Base-by-base conservation (phyloP, 2,797 vertebrate genomes). In the Chelmon rostratus region DNA sequence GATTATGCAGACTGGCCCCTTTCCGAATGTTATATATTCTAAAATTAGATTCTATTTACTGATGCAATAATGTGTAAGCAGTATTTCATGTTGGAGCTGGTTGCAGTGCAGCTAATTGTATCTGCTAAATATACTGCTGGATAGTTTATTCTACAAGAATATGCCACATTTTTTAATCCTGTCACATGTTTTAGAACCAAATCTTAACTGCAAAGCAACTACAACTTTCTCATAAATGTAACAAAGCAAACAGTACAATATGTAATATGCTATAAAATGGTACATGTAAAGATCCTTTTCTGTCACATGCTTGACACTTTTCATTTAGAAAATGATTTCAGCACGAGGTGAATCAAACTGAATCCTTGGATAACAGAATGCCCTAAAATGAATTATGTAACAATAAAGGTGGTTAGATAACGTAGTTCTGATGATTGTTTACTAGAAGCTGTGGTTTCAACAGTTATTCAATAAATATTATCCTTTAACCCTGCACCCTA, bases 381-480 rank as follows among this genome's bases (percentile, higher is more conserved):
- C 9, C 9, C 4, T 42, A 13, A 42, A 42, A 13, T 42, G 13
- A 42, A 42, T 31, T 31, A 31, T 2, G 28, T 6, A 42, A 42
- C 12, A 23, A 44, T 6, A 25, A 23, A 46, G 9, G 2, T 31
- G 28, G 15, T 16, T 11, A 63, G 5, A 13, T 33, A 4, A 18
- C 38, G 62, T 8, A 25, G 16, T 49, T 77, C 61, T 63, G 23
- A 62, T 49, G 42, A 15, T 40, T 37, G 23, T 25, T 28, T 64
- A 8, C 5, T 40, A 7, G 21, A 47, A 63, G 8, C 19, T n/a
- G 47, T n/a, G 47, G 1, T 49, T 49, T 4, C 8, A 21, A 12
- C 40, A 40, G 10, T n/a, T n/a, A n/a, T n/a, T n/a, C n/a, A n/a
- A 66, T 12, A 37, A 16, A 16, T 37, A 47, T 35, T 19, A 28